Evolutionary conservation across 1,140 invertebrate genomes (phyloP), one percentile per base, ranked within the genome.

Genomic region (Kradibia gibbosae): DNA sequence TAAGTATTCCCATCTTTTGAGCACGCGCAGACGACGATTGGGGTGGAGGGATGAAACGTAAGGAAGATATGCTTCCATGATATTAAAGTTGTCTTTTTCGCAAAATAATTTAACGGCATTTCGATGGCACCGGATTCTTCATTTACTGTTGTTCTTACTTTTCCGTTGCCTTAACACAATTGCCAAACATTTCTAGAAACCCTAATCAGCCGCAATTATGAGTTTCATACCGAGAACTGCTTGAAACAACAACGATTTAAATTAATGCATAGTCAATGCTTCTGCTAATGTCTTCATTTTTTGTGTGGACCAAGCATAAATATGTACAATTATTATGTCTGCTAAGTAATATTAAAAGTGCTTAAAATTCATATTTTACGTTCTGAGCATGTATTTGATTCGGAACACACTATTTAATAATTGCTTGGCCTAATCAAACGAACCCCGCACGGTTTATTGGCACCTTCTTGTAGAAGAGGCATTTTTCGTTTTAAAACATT

Each of bases 301-400:
- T 5, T 57, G n/a, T n/a, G n/a, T n/a, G n/a, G n/a, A n/a, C n/a
- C n/a, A n/a, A n/a, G n/a, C n/a, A n/a, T n/a, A n/a, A n/a, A n/a
- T n/a, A n/a, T n/a, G n/a, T n/a, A n/a, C n/a, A n/a, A n/a, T 53
- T 57, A 57, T 57, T 57, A 57, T 57, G 53, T 60, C 55, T 60
- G 10, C 31, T 0, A 10, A 28, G 17, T 28, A 31, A 60, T 55
- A n/a, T 55, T 10, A 13, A n/a, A 55, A 10, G 4, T n/a, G 22
- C 22, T 2, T n/a, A 3, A n/a, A n/a, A 1, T 13, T 60, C 8
- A 13, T 1, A 28, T 60, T 60, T 60, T 8, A n/a, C 13, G 25
- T 60, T 28, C 5, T 48, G 7, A n/a, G 45, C 22, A 10, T 53
- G 50, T 31, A 60, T 28, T 60, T 11, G 25, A 4, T 60, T 60